phyloP scores from a whole-genome alignment of 2,888 invertebrate species.

The Drepanosiphum platanoidis region DNA sequence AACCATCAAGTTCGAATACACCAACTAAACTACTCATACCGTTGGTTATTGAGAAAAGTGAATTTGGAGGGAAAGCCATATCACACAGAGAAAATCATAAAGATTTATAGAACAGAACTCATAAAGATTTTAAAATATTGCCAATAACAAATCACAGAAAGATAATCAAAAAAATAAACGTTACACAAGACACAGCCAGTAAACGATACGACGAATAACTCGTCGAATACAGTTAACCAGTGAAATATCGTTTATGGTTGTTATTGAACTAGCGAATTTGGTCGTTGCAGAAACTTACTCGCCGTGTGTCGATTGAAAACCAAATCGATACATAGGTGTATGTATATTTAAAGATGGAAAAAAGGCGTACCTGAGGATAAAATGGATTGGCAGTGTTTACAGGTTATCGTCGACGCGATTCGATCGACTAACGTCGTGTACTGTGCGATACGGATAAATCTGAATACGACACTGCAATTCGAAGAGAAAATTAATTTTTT shows the following conservation, averaged over 20 bases:
- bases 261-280: too few species aligned
- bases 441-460: not conserved
- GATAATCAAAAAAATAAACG: not conserved
- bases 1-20: not conserved
- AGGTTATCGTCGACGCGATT: not conserved
- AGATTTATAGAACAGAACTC: not conserved
- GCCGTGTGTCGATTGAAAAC: not conserved
- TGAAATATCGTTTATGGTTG: not conserved
- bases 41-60: not conserved
- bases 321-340: conserved; percentile 4
- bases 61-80: conserved; percentile 56
- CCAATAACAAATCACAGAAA: not conserved
- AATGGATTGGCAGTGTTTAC: not conserved
- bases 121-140: not conserved
- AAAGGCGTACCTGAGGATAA: conserved; percentile 48
- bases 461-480: not conserved
- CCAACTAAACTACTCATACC: not conserved
- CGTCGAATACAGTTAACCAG: not conserved
- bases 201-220: not conserved
- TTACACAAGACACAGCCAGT: not conserved
- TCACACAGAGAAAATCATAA: not conserved
- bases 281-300: not conserved
- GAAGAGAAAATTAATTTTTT: not conserved
- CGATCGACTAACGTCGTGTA: not conserved
- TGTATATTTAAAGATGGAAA: conserved; percentile 4